Base-by-base conservation (phyloP, 1,140 invertebrate species). In the Oryctes rhinoceros region DNA sequence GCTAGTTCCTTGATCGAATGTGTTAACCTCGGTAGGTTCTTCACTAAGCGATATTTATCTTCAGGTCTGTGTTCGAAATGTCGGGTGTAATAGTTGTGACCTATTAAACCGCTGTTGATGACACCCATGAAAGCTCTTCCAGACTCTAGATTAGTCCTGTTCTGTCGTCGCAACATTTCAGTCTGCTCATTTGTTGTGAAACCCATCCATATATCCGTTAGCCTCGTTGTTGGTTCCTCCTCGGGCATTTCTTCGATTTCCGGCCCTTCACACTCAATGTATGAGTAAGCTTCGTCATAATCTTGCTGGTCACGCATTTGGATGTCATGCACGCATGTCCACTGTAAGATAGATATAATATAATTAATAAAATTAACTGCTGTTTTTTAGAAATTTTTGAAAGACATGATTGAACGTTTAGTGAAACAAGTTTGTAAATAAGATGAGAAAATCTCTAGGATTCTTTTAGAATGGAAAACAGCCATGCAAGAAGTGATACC, bases 241-340 rank as follows among this genome's bases (percentile, higher is more conserved):
- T 76, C 85, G 79, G 37, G 86, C 80, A 77, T 48, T 44, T 79
- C 83, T 83, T 62, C 84, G 84, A 85, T 83, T 2, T 82, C 78
- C 74, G 78, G 80, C 9, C 82, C 78, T 82, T 87, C 86, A 30
- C 85, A 85, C 49, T 89, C 88, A 49, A 86, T 84, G 5, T 83
- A 84, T 0, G 83, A 49, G 10, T 84, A 82, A 13, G 85, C 83
- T 7, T 87, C 84, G 15, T 88, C 89, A 79, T 85, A 88, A 82
- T 90, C 90, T 80, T 87, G 88, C 0, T 86, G 82, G 48, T 91
- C 89, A n/a, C 88, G 85, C 53, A 93, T 91, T 88, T 97, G 96
- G 79, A 98, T 97, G 86, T 98, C 96, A 88, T 98, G 97, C 30
- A 98, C 92, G 87, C 96, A 97, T 3, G 96, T 97, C 95, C 95